These are phyloP conservation scores for Bradypus variegatus DNA, from an alignment of 2,797 vertebrate genomes.

Conservation along the genomic window DNA sequence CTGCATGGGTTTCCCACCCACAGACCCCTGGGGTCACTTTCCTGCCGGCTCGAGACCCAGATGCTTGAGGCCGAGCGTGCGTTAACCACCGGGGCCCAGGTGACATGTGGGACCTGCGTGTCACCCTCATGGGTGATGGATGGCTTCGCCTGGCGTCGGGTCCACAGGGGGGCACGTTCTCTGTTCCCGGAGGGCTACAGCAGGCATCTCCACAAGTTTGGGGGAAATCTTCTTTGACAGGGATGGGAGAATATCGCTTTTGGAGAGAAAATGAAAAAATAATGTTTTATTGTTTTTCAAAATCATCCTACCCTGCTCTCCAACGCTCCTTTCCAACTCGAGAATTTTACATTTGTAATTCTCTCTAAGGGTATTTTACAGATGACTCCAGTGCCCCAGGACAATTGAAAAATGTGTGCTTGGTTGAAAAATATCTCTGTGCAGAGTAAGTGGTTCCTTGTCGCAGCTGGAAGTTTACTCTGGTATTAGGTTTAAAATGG, in stretches of 20 bases:
- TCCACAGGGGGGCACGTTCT: not conserved
- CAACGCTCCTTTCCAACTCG: not conserved
- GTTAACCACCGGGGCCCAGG: fast-evolving
- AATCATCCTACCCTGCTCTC: not conserved
- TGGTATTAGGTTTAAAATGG: not conserved
- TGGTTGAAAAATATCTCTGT: not conserved
- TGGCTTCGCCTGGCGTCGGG: fast-evolving
- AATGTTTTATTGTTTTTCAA: not conserved
- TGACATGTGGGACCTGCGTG: fast-evolving
- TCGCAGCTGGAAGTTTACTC: not conserved
- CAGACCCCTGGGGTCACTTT: fast-evolving
- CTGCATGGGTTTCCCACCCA: not conserved
- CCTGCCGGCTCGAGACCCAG: fast-evolving
- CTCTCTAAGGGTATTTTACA: not conserved
- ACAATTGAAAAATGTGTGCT: not conserved
- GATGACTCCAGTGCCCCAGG: not conserved
- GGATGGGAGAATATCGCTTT: not conserved
- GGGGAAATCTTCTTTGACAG: not conserved
- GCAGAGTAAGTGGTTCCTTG: not conserved
- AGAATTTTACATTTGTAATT: not conserved
- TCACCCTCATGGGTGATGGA: not conserved
- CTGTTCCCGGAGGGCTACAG: not conserved
- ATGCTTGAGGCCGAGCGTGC: fast-evolving
- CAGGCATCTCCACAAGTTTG: too few relatives aligned
- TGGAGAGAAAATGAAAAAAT: not conserved